A percentile compares a stretch with the other conserved stretches of the same genome.
phyloP scores from a whole-genome alignment of 2,113 vertebrate species.

The Lampris incognitus region DNA sequence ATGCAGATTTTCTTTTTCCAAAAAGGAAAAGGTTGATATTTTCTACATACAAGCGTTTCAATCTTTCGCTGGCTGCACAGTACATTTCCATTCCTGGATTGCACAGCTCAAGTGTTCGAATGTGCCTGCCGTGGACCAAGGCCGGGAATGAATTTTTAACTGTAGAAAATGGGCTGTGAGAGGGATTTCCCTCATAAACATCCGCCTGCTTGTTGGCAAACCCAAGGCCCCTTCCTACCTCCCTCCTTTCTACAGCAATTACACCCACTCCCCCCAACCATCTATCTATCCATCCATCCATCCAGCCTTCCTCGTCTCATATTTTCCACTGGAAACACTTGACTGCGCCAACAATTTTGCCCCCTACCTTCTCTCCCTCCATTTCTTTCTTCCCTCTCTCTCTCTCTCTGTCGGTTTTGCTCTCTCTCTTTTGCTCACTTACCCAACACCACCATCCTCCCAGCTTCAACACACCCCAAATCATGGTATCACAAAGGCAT shows the following conservation, averaged over 20 bases:
- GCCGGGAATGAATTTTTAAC: conserved; percentile 29
- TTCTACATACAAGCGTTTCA: background rate
- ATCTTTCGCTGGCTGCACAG: background rate
- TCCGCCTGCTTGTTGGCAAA: conserved; percentile 17
- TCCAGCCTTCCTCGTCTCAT: conserved; percentile 6
- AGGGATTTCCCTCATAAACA: conserved; percentile 57
- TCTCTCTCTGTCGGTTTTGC: background rate
- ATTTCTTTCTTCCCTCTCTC: background rate
- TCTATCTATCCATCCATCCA: background rate
- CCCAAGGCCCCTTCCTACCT: background rate
- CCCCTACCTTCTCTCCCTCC: background rate
- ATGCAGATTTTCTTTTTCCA: background rate
- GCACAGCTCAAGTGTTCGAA: background rate
- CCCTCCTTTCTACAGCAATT: background rate
- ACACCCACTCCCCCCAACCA: background rate
- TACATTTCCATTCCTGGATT: conserved; percentile 10
- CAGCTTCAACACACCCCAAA: conserved; percentile 6
- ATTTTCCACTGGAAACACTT: conserved; percentile 59
- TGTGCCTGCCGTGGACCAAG: conserved; percentile 7
- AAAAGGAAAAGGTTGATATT: background rate
- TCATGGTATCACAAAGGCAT: background rate
- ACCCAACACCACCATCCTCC: background rate
- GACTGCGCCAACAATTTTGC: conserved; percentile 18
- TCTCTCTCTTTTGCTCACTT: background rate
- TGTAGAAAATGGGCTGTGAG: conserved; percentile 35